phyloP scores from a whole-genome alignment of 2,113 vertebrate genomes.

The Urocolius indicus region DNA sequence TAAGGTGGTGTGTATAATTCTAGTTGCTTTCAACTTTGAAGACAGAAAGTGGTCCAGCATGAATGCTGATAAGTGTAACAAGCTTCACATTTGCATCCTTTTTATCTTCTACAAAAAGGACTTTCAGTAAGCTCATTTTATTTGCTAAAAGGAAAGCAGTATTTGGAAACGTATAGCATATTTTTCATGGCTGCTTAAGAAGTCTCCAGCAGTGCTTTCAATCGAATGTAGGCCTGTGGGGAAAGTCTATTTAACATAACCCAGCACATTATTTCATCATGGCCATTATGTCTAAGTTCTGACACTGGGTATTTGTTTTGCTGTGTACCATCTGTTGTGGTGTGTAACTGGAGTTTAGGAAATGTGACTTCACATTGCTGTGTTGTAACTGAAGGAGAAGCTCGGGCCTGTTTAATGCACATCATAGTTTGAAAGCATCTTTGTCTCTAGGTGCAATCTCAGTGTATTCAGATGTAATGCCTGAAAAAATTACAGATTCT shows the following conservation, averaged over 20 bases:
- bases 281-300: neutral
- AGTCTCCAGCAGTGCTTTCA: neutral
- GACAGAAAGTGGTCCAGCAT: neutral
- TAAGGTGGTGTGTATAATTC: conserved; percentile 30
- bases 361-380: neutral
- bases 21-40: conserved; percentile 41
- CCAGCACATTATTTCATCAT: neutral
- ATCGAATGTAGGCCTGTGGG: neutral
- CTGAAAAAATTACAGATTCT: neutral
- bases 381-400: neutral
- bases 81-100: conserved; percentile 52
- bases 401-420: neutral
- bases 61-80: conserved; percentile 41
- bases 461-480: neutral
- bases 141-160: conserved; percentile 12
- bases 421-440: neutral
- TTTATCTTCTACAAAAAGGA: conserved; percentile 38
- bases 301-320: neutral
- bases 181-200: neutral
- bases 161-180: neutral
- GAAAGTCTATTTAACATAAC: neutral
- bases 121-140: conserved; percentile 32
- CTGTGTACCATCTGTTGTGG: neutral
- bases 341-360: neutral
- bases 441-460: neutral